A percentile compares a stretch with the other conserved stretches of the same genome.
Conservation (phyloP, 1,140 invertebrate species). For the Drosophila insularis region DNA sequence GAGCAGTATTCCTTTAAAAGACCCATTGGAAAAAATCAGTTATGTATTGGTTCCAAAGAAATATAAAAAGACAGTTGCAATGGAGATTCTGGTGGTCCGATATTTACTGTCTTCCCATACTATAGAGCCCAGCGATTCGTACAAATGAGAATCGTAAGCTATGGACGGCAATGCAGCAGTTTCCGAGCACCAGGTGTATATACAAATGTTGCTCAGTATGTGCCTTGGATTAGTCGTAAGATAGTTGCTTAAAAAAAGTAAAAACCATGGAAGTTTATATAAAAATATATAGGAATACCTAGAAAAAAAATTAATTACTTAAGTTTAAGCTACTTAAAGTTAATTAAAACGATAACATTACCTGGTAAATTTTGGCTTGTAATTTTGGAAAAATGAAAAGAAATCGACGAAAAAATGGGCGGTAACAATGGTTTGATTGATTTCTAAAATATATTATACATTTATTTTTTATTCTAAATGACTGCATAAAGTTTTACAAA, state of each 20-base stretch:
- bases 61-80: not conserved
- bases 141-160: not conserved
- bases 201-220: not conserved
- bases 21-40: not conserved
- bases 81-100: not conserved
- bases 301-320: no score
- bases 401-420: no score
- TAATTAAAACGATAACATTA: no score
- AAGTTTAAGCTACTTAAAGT: no score
- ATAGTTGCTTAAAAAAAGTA: not conserved
- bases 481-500: constrained; percentile 31
- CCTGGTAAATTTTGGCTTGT: no score
- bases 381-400: no score
- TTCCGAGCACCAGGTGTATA: not conserved
- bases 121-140: not conserved
- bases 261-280: no score
- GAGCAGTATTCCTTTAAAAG: not conserved
- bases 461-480: not conserved
- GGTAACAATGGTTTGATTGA: no score
- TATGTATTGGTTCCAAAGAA: not conserved
- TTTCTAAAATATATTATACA: no score
- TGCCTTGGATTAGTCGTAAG: not conserved
- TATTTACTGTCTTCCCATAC: not conserved
- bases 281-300: no score
- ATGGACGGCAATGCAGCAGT: not conserved